A percentile compares a stretch with the other conserved stretches of the same genome.
phyloP scores from a whole-genome alignment of 2,888 invertebrate species.

The Gastracanthus pulcherrimus region DNA sequence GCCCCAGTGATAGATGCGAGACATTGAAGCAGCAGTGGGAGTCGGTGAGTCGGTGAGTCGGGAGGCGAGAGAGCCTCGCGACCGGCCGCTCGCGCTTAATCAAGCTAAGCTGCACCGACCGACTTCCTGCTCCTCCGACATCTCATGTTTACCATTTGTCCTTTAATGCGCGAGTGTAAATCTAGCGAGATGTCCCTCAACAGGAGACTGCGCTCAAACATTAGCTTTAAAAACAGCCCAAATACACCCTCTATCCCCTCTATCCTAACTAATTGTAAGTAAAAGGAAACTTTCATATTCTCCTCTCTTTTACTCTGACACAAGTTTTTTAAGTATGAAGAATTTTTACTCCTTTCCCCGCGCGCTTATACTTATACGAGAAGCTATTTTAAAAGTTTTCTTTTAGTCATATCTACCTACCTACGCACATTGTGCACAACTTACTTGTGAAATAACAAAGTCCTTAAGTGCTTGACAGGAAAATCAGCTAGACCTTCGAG shows the following conservation, averaged over 20 bases:
- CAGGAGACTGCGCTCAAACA: not conserved
- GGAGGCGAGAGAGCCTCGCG: slow-evolving; percentile 64
- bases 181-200: not conserved
- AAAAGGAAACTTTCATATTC: too few relatives aligned
- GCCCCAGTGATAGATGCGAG: slow-evolving; percentile 72
- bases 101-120: slow-evolving; percentile 69
- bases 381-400: slow-evolving; percentile 42
- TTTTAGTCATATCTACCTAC: too few relatives aligned
- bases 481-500: too few relatives aligned
- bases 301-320: not conserved
- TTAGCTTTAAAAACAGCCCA: too few relatives aligned
- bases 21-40: slow-evolving; percentile 70
- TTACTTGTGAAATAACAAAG: too few relatives aligned
- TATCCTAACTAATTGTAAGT: too few relatives aligned
- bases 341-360: slow-evolving; percentile 33
- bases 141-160: slow-evolving; percentile 8
- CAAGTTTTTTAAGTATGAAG: slow-evolving; percentile 43
- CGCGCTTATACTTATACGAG: not conserved
- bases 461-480: not conserved
- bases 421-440: too few relatives aligned
- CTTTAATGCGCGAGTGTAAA: not conserved
- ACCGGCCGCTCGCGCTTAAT: too few relatives aligned
- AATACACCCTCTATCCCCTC: too few relatives aligned
- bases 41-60: too few relatives aligned
- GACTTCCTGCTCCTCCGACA: not conserved